Percentiles rank a stretch among this genome's conserved stretches.
Conservation (phyloP, 1,140 invertebrate genomes). For the Orchestia grillus region DNA sequence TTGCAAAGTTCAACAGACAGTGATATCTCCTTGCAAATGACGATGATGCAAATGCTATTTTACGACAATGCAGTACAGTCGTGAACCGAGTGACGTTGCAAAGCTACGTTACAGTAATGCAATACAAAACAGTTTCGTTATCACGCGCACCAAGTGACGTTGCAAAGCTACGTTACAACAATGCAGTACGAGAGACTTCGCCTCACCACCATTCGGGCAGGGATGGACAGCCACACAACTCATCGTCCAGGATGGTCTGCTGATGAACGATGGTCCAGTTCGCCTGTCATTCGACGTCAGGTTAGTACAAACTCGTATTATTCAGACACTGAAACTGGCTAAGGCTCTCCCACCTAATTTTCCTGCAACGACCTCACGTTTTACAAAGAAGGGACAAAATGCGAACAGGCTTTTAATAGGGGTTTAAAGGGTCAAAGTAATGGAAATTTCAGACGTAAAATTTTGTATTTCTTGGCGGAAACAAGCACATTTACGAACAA, state of each 20-base stretch:
- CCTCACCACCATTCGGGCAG: slow-evolving; percentile 15
- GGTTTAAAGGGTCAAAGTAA: not conserved
- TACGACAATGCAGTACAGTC: not conserved
- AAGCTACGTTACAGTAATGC: not conserved
- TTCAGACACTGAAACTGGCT: not conserved
- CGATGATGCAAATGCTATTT: not conserved
- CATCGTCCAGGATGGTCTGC: not conserved
- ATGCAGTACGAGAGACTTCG: not conserved
- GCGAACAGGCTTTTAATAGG: not conserved
- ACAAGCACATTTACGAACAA: not conserved
- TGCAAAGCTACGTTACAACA: slow-evolving; percentile 1
- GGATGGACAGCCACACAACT: not conserved
- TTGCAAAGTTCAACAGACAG: not conserved
- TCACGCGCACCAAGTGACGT: not conserved
- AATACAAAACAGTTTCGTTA: not conserved
- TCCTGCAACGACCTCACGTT: not conserved
- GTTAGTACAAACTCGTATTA: slow-evolving; percentile 3
- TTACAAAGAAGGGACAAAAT: not conserved
- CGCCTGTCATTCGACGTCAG: slow-evolving; percentile 5
- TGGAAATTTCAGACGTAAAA: not conserved
- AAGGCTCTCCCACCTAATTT: not conserved
- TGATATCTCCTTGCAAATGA: not conserved
- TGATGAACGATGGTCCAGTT: not conserved
- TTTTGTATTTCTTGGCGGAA: not conserved
- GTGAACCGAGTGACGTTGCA: not conserved